These are phyloP conservation scores for Musca vetustissima DNA, from an alignment of 1,140 invertebrate species.

Conservation along the genomic window DNA sequence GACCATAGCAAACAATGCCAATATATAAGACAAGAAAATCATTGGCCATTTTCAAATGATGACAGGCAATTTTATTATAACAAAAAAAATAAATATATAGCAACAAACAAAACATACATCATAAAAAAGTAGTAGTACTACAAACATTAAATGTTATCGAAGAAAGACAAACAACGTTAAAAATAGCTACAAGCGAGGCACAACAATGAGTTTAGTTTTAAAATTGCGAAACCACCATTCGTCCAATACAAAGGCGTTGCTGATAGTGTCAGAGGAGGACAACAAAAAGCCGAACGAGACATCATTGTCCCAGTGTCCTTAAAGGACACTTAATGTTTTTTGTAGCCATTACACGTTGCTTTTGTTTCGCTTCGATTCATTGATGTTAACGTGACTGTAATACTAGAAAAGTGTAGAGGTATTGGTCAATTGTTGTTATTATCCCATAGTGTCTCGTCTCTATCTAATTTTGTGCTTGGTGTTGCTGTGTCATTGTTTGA, in stretches of 20 bases:
- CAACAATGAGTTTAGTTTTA: too few relatives aligned
- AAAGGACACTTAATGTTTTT: constrained; percentile 18
- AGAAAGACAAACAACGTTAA: not conserved
- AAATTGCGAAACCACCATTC: too few relatives aligned
- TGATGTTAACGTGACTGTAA: constrained; percentile 12
- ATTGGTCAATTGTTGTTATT: not conserved
- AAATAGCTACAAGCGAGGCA: not conserved
- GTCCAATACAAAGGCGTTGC: too few relatives aligned
- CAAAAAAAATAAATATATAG: not conserved
- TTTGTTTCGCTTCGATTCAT: not conserved
- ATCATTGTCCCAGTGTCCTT: constrained; percentile 15
- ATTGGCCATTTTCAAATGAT: not conserved
- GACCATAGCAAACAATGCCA: too few relatives aligned
- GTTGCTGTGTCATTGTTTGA: too few relatives aligned
- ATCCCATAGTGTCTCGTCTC: not conserved
- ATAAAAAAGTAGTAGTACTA: not conserved
- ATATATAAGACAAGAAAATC: too few relatives aligned
- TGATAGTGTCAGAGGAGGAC: too few relatives aligned
- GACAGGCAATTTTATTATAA: not conserved
- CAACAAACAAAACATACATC: not conserved
- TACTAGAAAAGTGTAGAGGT: not conserved
- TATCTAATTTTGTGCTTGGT: not conserved
- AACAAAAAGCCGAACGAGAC: too few relatives aligned
- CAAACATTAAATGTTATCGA: not conserved
- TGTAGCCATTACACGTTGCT: constrained; percentile 2